A percentile compares a stretch with the other conserved stretches of the same genome.
Evolutionary conservation across 2,888 invertebrate genomes (phyloP).

Genomic region (Ectobius pallidus): DNA sequence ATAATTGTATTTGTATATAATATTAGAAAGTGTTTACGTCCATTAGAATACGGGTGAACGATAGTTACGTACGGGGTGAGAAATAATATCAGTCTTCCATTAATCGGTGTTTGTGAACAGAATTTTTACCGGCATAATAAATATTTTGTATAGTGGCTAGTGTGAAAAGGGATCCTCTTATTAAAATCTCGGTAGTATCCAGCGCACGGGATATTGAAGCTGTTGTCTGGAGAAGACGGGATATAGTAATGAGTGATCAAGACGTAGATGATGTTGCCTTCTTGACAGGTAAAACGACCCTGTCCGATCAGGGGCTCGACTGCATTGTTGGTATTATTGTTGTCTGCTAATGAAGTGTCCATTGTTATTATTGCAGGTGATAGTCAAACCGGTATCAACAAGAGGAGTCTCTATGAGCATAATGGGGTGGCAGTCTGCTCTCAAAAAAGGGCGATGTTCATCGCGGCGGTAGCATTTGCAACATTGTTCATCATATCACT

Average conservation of each 20-base stretch:
- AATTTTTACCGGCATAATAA: constrained; percentile 13
- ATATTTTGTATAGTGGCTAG: constrained; percentile 39
- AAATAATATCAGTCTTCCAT: constrained; percentile 18
- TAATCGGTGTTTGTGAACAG: not conserved
- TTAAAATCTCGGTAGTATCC: constrained; percentile 58
- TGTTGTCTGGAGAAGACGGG: constrained; percentile 55
- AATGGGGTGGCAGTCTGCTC: constrained; percentile 86
- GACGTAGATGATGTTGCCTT: constrained; percentile 93
- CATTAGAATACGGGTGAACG: constrained; percentile 12
- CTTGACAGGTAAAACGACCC: constrained; percentile 81
- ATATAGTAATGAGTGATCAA: constrained; percentile 78
- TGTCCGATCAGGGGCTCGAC: too few species aligned
- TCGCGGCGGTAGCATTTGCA: constrained; percentile 79
- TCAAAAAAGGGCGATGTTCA: constrained; percentile 81
- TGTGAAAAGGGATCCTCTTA: constrained; percentile 52
- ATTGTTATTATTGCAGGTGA: constrained; percentile 68
- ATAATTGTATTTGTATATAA: not conserved
- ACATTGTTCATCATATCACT: constrained; percentile 83
- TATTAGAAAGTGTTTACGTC: constrained; percentile 19
- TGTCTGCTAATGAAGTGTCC: too few species aligned
- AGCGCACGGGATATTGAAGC: constrained; percentile 57
- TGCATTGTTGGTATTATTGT: too few species aligned
- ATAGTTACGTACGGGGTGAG: constrained; percentile 2
- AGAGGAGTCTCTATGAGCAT: constrained; percentile 72
- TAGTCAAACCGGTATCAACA: constrained; percentile 66